Evolutionary conservation across 1,140 invertebrate genomes (phyloP).

Genomic region (Pantala flavescens): DNA sequence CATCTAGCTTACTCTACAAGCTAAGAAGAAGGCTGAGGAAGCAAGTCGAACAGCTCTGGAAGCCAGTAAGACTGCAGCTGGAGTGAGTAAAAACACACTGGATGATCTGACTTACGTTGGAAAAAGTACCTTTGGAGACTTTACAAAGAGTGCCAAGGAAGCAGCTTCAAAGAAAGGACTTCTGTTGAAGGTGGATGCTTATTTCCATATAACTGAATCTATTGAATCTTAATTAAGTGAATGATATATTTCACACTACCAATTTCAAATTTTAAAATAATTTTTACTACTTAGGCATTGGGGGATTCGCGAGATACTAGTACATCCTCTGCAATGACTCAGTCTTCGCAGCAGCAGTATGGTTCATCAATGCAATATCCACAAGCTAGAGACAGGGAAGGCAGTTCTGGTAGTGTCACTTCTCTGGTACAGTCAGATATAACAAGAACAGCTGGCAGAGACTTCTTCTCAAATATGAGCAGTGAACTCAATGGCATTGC

Average conservation of each 20-base stretch:
- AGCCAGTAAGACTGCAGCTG: constrained; percentile 75
- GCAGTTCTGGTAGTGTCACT: constrained; percentile 32
- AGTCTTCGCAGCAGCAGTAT: neutral
- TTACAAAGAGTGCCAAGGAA: constrained; percentile 85
- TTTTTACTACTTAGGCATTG: too few species aligned
- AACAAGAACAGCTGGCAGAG: constrained; percentile 38
- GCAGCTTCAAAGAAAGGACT: constrained; percentile 74
- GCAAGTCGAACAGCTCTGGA: constrained; percentile 73
- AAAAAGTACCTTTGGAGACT: constrained; percentile 72
- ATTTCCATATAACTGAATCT: neutral
- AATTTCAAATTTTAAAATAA: constrained; percentile 8
- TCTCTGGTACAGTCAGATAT: constrained; percentile 22
- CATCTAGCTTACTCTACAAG: constrained; percentile 65
- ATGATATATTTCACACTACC: neutral
- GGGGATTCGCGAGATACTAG: neutral
- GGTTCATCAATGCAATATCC: neutral
- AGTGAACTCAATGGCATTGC: constrained; percentile 82
- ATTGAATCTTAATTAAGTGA: too few species aligned
- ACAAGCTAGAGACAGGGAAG: neutral
- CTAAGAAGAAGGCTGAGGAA: constrained; percentile 79
- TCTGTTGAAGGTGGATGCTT: constrained; percentile 48
- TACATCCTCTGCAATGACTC: neutral
- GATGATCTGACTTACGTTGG: constrained; percentile 80
- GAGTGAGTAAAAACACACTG: constrained; percentile 75
- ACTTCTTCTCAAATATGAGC: constrained; percentile 82